Evolutionary conservation across 2,888 invertebrate species (phyloP).

Genomic region (Endotricha flammealis): DNA sequence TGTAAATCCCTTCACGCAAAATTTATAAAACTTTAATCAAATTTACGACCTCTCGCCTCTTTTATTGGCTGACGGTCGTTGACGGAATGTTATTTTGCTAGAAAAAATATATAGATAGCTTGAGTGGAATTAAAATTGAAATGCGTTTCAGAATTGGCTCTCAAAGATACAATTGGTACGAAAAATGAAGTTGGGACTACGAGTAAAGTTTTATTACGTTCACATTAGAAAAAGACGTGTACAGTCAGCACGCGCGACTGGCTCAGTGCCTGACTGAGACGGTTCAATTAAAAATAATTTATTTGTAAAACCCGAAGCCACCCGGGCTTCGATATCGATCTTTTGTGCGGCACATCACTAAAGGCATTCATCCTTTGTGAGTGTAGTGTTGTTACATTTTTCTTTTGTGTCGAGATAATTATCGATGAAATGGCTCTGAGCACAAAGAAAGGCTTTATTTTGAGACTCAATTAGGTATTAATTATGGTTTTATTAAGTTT

Average conservation of each 20-base stretch:
- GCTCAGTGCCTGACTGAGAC: conserved; percentile 41
- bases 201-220: conserved; percentile 4
- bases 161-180: too few species aligned
- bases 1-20: too few species aligned
- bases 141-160: too few species aligned
- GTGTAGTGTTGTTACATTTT: conserved; percentile 44
- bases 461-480: conserved; percentile 41
- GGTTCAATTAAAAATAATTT: conserved; percentile 56
- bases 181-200: too few species aligned
- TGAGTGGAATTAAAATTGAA: too few species aligned
- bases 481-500: conserved; percentile 32
- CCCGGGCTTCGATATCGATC: conserved; percentile 32
- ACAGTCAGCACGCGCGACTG: conserved; percentile 23
- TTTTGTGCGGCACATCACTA: conserved; percentile 45
- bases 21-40: too few species aligned
- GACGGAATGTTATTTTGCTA: too few species aligned
- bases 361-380: conserved; percentile 29
- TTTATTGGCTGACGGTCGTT: too few species aligned
- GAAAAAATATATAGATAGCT: too few species aligned
- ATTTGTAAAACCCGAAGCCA: conserved; percentile 38
- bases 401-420: conserved; percentile 40
- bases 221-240: conserved; percentile 16
- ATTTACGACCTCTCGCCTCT: too few species aligned
- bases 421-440: conserved; percentile 31
- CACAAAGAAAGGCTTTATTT: conserved; percentile 26